These are phyloP conservation scores for Drosophila falleni DNA, from an alignment of 2,888 invertebrate genomes.

Conservation along the genomic window DNA sequence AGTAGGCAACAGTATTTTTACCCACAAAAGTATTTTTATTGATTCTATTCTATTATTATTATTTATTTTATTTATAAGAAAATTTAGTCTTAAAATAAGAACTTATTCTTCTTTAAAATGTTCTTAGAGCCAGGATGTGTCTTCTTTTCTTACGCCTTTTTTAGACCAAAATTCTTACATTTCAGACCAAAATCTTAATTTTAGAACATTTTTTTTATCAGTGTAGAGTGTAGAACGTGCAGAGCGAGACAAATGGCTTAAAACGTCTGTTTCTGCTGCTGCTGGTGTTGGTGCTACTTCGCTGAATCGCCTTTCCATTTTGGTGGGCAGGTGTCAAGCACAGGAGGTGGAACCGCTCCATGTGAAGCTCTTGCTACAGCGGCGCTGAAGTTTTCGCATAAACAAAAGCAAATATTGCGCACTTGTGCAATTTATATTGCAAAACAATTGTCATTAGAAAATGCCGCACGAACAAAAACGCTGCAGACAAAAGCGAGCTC, in stretches of 20 bases:
- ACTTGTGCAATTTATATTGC: constrained; percentile 84
- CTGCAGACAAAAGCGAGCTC: constrained; percentile 70
- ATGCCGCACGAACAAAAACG: constrained; percentile 81
- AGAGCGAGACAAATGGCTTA: constrained; percentile 77
- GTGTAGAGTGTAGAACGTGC: constrained; percentile 62
- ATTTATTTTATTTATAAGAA: no score
- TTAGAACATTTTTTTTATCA: no score
- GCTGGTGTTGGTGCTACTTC: constrained; percentile 46
- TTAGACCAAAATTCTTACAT: no score
- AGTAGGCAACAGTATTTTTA: no score
- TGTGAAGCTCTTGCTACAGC: constrained; percentile 25
- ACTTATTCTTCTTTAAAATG: no score
- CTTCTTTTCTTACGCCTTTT: no score
- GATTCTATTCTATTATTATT: no score
- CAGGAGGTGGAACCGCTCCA: constrained; percentile 45
- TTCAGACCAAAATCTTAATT: no score
- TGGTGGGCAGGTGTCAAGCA: constrained; percentile 77
- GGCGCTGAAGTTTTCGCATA: constrained; percentile 75
- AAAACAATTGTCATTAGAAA: constrained; percentile 84
- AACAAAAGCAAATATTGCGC: constrained; percentile 83
- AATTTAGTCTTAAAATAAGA: no score
- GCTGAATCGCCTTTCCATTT: constrained; percentile 62
- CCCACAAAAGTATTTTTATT: no score
- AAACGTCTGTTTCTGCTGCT: constrained; percentile 57
- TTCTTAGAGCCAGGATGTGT: no score